Evolutionary conservation across 2,113 vertebrate genomes (phyloP), one percentile per base, ranked within the genome.

Genomic region (Columbina picui): DNA sequence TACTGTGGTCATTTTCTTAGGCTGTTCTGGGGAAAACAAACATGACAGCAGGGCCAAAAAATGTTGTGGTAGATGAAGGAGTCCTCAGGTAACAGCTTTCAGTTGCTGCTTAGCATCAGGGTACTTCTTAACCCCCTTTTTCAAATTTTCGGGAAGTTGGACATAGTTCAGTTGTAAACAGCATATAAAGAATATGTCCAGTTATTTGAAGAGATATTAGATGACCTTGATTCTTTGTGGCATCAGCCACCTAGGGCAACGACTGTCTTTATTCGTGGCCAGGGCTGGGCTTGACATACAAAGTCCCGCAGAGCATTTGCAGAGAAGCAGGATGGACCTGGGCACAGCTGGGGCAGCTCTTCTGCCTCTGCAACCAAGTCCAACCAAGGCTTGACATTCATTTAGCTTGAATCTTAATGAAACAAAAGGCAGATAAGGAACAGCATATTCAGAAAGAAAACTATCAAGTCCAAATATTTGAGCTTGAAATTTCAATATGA

Each of bases 81-180:
- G 52, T 29, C 80, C 89, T 91, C 75, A 93, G 30, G 34, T 75
- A 87, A 93, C 41, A 84, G 50, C 47, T 87, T 93, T 93, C 69
- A 73, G 45, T 50, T 87, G 79, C 22, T 88, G 38, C 30, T 90
- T 75, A 36, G 61, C 49, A 39, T 39, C 47, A 87, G 79, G 74
- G 29, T 69, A 32, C 18, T 60, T 70, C 64, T 87, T 87, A 78
- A 85, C 32, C 14, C 23, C 27, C 36, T 38, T 78, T 95, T 94
- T 67, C 12, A 78, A 76, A 59, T 78, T 84, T 73, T 10, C 53
- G 41, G 57, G 36, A 78, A 47, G 38, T 25, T 89, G 77, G 57
- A 70, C 27, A 21, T 8, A 1, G 6, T 53, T 85, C 64, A 87
- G 0, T 63, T 79, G 55, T 56, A 78, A 94, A 78, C 10, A 55